Evolutionary conservation across 92 coral and sea anemone genomes (phyloP).

Genomic region (Metridium senile): DNA sequence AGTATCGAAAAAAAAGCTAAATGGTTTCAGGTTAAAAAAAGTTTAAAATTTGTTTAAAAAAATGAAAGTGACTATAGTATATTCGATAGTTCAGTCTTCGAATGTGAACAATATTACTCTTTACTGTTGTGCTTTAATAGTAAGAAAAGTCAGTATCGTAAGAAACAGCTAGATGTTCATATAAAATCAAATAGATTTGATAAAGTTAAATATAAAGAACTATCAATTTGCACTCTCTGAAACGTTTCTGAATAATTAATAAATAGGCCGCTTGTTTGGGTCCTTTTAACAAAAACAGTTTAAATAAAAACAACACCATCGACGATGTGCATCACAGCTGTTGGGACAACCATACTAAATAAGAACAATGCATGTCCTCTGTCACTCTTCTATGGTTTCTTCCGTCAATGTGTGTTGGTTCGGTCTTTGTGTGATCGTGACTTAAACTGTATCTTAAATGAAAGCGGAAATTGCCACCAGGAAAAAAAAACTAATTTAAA

Average conservation of each 20-base stretch:
- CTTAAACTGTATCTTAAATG: neutral
- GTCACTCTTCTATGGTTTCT: neutral
- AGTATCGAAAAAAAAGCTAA: too few relatives aligned
- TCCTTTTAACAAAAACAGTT: neutral
- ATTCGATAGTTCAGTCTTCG: neutral
- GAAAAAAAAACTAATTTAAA: neutral
- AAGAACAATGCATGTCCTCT: neutral
- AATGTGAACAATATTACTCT: neutral
- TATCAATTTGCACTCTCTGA: constrained; percentile 5
- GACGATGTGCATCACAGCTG: neutral
- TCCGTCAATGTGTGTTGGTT: neutral
- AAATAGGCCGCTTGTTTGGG: neutral
- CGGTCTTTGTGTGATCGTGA: neutral
- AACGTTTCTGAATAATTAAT: constrained; percentile 8
- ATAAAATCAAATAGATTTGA: neutral
- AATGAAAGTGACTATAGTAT: neutral
- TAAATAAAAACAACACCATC: neutral
- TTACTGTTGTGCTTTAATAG: neutral
- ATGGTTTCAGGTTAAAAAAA: too few relatives aligned
- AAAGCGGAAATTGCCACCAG: constrained; percentile 15
- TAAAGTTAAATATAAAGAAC: neutral
- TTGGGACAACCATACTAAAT: neutral
- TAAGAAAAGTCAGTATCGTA: too few relatives aligned
- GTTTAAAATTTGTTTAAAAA: too few relatives aligned
- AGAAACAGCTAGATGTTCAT: neutral